phyloP scores from a whole-genome alignment of 2,888 invertebrate species.

The Dicycla oo region DNA sequence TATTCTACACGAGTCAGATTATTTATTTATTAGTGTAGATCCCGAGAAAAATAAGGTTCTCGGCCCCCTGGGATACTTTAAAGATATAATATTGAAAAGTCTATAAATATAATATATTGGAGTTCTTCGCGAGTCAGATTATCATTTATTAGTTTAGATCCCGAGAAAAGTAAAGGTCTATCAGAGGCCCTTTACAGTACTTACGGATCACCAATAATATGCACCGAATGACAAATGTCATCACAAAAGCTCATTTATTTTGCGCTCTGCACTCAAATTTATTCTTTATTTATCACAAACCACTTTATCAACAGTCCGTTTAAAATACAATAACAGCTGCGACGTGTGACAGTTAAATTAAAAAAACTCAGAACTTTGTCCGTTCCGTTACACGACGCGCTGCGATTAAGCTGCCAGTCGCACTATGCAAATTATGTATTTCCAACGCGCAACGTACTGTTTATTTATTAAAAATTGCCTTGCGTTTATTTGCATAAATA shows the following conservation, averaged over 20 bases:
- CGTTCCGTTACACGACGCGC: conserved; percentile 42
- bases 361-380: conserved; percentile 41
- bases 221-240: conserved; percentile 28
- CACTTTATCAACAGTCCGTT: conserved; percentile 54
- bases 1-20: too few relatives aligned
- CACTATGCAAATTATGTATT: conserved; percentile 60
- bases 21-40: too few relatives aligned
- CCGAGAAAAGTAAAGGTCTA: too few relatives aligned
- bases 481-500: conserved; percentile 47
- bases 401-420: conserved; percentile 59
- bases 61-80: too few relatives aligned
- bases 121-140: too few relatives aligned
- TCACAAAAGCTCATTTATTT: conserved; percentile 24
- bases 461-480: conserved; percentile 56
- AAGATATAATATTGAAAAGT: too few relatives aligned
- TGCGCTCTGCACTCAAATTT: conserved; percentile 19
- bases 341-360: conserved; percentile 61
- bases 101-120: too few relatives aligned
- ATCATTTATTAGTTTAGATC: too few relatives aligned
- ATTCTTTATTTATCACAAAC: conserved; percentile 43
- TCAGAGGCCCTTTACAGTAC: too few relatives aligned
- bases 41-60: too few relatives aligned
- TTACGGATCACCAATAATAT: too few relatives aligned
- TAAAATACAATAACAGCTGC: conserved; percentile 45
- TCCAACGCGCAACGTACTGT: conserved; percentile 43